Evolutionary conservation across 2,888 invertebrate genomes (phyloP).

Genomic region (Mesorhabditis belari): DNA sequence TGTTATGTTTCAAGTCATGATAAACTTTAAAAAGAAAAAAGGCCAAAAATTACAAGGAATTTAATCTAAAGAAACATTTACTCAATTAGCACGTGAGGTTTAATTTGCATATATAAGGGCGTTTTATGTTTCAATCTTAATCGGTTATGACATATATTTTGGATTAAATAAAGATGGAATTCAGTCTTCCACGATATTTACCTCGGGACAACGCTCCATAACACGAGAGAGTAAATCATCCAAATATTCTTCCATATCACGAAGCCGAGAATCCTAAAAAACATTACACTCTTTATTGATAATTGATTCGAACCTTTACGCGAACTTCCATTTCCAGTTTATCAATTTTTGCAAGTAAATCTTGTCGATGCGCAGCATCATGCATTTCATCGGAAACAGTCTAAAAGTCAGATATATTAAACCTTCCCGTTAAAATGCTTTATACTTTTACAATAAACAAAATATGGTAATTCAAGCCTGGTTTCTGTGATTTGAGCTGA

Average conservation of each 20-base stretch:
- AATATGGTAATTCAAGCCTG: background rate
- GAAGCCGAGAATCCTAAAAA: constrained; percentile 20
- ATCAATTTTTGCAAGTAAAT: constrained; percentile 37
- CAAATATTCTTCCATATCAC: constrained; percentile 31
- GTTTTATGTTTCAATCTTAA: no score
- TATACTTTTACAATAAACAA: background rate
- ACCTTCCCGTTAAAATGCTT: constrained; percentile 4
- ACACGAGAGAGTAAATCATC: constrained; percentile 25
- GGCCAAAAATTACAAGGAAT: no score
- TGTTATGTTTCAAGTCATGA: no score
- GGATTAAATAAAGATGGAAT: no score
- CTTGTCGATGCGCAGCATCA: constrained; percentile 8
- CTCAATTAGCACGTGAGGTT: no score
- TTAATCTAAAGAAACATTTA: no score
- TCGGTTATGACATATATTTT: no score
- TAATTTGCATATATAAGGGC: no score
- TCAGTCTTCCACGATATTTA: constrained; percentile 2
- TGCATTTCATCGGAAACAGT: constrained; percentile 1
- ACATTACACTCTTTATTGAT: background rate
- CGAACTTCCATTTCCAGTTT: constrained; percentile 39
- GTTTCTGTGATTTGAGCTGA: constrained; percentile 17
- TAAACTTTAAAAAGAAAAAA: no score
- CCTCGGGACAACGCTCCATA: constrained; percentile 30
- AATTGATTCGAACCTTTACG: constrained; percentile 21
- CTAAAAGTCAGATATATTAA: background rate